Conservation (phyloP, 2,113 vertebrate species). For the Forbesichthys agassizii region DNA sequence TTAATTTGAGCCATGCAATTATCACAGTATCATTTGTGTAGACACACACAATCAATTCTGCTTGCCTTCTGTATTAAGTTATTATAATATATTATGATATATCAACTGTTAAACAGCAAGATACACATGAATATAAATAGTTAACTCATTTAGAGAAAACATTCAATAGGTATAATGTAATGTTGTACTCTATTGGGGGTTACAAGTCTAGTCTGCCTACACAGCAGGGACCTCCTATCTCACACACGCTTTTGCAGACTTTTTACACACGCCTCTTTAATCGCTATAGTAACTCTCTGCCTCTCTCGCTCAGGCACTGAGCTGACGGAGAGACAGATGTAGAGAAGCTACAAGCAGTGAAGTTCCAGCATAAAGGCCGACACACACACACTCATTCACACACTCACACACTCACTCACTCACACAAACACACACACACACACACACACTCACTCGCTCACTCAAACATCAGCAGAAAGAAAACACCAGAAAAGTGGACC, state of each 20-base stretch:
- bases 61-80: not conserved
- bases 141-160: not conserved
- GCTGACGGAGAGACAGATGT: not conserved
- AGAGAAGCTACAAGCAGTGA: conserved; percentile 5
- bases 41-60: not conserved
- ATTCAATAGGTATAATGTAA: no score
- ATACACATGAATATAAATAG: not conserved
- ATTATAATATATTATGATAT: not conserved
- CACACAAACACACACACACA: not conserved
- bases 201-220: conserved; percentile 22
- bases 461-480: conserved; percentile 7
- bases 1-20: no score
- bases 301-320: conserved; percentile 1
- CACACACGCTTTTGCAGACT: conserved; percentile 44
- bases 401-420: no score
- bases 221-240: conserved; percentile 60
- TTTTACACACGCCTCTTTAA: conserved; percentile 52
- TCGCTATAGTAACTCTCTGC: conserved; percentile 30
- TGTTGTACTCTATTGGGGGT: no score
- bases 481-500: no score
- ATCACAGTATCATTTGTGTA: not conserved
- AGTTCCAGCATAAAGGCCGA: conserved; percentile 3
- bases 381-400: not conserved
- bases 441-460: not conserved
- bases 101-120: no score